These are phyloP conservation scores for Disparrhopalites patrizii DNA, from an alignment of 2,888 invertebrate genomes.

Conservation along the genomic window DNA sequence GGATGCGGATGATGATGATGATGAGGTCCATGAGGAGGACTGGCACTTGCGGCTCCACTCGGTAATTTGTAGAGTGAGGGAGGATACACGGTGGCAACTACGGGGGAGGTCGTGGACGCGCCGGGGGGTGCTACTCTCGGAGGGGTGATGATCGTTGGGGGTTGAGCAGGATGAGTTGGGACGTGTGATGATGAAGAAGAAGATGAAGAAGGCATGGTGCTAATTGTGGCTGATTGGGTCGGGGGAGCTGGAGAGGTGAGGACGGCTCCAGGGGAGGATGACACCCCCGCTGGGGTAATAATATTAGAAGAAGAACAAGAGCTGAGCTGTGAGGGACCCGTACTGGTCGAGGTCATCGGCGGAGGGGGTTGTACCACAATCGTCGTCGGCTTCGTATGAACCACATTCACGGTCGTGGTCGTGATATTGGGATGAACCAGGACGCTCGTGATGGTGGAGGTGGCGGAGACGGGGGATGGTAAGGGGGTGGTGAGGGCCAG, in stretches of 20 bases:
- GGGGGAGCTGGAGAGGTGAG: background rate
- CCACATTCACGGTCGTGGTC: background rate
- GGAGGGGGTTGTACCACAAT: background rate
- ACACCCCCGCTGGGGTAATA: background rate
- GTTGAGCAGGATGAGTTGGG: background rate
- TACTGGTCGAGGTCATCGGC: background rate
- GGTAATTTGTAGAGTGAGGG: slow-evolving; percentile 1
- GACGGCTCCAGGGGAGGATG: background rate
- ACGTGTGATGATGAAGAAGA: background rate
- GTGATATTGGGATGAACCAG: background rate
- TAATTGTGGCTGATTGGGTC: too few relatives aligned
- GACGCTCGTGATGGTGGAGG: background rate
- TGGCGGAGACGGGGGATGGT: background rate
- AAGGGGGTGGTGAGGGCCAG: background rate
- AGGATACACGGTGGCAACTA: background rate
- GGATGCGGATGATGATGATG: background rate
- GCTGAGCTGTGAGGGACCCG: background rate
- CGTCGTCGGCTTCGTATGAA: background rate
- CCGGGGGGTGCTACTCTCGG: background rate
- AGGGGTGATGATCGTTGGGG: background rate
- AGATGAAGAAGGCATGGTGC: too few relatives aligned
- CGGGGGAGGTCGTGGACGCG: background rate
- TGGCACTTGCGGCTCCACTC: background rate
- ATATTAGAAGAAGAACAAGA: too few relatives aligned
- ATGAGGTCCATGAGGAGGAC: background rate